Evolutionary conservation across 2,113 vertebrate species (phyloP).

Genomic region (Apteryx owenii): DNA sequence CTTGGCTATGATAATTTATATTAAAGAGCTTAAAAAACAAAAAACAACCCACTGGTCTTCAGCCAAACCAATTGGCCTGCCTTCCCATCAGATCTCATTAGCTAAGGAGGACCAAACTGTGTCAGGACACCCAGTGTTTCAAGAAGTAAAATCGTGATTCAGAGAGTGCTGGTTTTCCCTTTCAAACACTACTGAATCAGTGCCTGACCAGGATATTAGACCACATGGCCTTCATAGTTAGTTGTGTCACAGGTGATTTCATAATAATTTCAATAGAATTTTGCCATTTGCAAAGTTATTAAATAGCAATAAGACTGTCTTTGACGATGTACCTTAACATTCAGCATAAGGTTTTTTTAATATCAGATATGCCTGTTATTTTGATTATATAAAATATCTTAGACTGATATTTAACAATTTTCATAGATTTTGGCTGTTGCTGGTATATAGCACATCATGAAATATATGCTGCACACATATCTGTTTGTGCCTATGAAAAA

Average conservation of each 20-base stretch:
- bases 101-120: background rate
- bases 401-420: background rate
- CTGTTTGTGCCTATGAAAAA: background rate
- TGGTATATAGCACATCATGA: background rate
- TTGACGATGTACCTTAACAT: background rate
- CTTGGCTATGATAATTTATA: background rate
- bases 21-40: background rate
- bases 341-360: background rate
- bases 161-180: background rate
- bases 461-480: fast-evolving
- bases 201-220: background rate
- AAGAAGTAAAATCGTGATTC: background rate
- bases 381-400: background rate
- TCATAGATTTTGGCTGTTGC: background rate
- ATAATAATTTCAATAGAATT: slow-evolving; percentile 41
- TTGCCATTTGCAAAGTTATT: slow-evolving; percentile 41
- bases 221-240: background rate
- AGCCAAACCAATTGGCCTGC: background rate
- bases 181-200: background rate
- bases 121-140: background rate
- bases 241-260: slow-evolving; percentile 36
- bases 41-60: background rate
- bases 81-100: background rate
- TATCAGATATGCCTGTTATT: background rate
- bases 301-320: background rate